Percentiles rank a stretch among this genome's conserved stretches.
Evolutionary conservation across 2,888 invertebrate species (phyloP).

Genomic region (Fragum sueziense): DNA sequence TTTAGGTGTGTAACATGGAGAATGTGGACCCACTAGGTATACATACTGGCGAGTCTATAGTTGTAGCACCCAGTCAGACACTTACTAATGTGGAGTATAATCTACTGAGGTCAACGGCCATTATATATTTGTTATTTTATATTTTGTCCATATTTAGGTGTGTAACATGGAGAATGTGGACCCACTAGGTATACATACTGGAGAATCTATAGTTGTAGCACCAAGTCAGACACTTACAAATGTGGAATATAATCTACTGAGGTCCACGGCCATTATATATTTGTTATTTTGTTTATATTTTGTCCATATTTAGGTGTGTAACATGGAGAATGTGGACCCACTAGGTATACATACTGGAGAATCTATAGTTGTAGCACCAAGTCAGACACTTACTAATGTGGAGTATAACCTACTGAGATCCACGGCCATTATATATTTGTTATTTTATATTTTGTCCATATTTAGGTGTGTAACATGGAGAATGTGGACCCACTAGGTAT

Average conservation of each 20-base stretch:
- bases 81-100: constrained; percentile 98
- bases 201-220: constrained; percentile 98
- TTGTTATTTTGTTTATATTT: no score
- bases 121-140: no score
- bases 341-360: constrained; percentile 98
- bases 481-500: constrained; percentile 99
- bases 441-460: no score
- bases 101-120: constrained; percentile 94
- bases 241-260: constrained; percentile 96
- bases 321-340: constrained; percentile 99
- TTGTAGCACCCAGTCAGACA: constrained; percentile 99
- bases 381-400: constrained; percentile 96
- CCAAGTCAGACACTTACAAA: constrained; percentile 99
- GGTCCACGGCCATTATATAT: constrained; percentile 97
- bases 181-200: constrained; percentile 98
- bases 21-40: constrained; percentile 99
- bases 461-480: constrained; percentile 98
- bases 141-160: constrained; percentile 87
- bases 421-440: constrained; percentile 96
- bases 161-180: constrained; percentile 99
- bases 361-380: constrained; percentile 98
- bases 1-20: constrained; percentile 98
- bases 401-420: constrained; percentile 98
- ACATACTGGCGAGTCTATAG: constrained; percentile 99
- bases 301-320: constrained; percentile 92